Evolutionary conservation across 2,797 vertebrate species (phyloP).

Genomic region (Enteromius fasciolatus): DNA sequence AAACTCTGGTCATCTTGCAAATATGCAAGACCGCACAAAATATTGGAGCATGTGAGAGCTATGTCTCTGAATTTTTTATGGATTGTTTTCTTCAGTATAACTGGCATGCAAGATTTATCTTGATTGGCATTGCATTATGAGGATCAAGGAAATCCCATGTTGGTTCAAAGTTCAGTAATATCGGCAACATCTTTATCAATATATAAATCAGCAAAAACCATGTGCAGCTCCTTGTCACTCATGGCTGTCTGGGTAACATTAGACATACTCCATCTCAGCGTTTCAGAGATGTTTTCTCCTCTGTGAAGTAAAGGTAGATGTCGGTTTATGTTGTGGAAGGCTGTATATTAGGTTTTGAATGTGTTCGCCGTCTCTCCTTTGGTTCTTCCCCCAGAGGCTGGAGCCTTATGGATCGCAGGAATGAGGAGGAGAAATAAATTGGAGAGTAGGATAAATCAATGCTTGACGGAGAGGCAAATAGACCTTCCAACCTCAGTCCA

Average conservation of each 20-base stretch:
- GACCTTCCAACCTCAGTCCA: constrained; percentile 76
- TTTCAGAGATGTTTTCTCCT: constrained; percentile 13
- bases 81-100: constrained; percentile 29
- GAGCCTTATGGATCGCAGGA: constrained; percentile 74
- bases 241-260: not conserved
- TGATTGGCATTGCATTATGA: constrained; percentile 32
- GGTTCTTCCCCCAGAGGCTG: constrained; percentile 75
- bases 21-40: constrained; percentile 21
- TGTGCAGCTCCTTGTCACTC: not conserved
- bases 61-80: constrained; percentile 11
- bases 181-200: not conserved
- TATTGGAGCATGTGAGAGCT: constrained; percentile 2
- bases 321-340: constrained; percentile 41
- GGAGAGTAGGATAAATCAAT: constrained; percentile 83
- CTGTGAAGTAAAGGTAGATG: constrained; percentile 26
- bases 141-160: constrained; percentile 4
- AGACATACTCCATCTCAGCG: not conserved
- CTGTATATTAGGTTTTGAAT: constrained; percentile 61
- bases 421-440: constrained; percentile 80
- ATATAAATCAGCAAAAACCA: constrained; percentile 15
- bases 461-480: constrained; percentile 78
- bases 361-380: constrained; percentile 67
- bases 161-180: constrained; percentile 17
- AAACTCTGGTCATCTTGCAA: constrained; percentile 8
- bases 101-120: constrained; percentile 19